Percentiles rank a stretch among this genome's conserved stretches.
Conservation (phyloP, 1,140 invertebrate genomes). For the Drosophila subpulchrella region DNA sequence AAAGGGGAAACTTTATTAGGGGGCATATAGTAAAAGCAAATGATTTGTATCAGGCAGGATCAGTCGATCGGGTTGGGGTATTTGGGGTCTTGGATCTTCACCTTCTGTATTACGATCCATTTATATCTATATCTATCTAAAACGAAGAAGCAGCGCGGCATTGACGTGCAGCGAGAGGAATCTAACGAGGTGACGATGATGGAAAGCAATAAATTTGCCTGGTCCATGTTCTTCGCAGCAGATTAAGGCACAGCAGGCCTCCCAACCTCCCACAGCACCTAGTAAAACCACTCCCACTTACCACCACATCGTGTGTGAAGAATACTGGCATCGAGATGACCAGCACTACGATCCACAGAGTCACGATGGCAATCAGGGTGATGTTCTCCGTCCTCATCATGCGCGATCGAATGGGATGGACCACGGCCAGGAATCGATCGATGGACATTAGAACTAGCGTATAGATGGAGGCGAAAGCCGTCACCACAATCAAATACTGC, state of each 20-base stretch:
- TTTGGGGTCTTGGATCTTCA: not conserved
- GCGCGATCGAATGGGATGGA: conserved; percentile 94
- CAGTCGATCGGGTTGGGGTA: not conserved
- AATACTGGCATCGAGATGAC: conserved; percentile 90
- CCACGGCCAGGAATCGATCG: conserved; percentile 97
- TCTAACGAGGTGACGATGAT: conserved; percentile 80
- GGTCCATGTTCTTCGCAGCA: conserved; percentile 73
- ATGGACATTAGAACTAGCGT: conserved; percentile 98
- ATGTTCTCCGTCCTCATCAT: conserved; percentile 94
- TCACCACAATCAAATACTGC: conserved; percentile 91
- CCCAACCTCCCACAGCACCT: not conserved
- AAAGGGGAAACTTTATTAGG: conserved; percentile 43
- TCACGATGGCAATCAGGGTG: conserved; percentile 90
- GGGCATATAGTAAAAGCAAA: conserved; percentile 21
- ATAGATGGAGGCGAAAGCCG: conserved; percentile 96
- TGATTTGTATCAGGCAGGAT: conserved; percentile 48
- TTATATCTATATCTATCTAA: not conserved
- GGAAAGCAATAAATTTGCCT: conserved; percentile 79
- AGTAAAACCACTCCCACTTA: conserved; percentile 50
- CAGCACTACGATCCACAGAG: conserved; percentile 93
- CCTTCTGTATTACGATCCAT: conserved; percentile 26
- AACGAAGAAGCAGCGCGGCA: not conserved
- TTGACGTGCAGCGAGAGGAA: conserved; percentile 56
- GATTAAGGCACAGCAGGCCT: conserved; percentile 69
- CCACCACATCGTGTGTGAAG: conserved; percentile 89